Base-by-base conservation (phyloP, 1,140 invertebrate species). In the Brachionus sp. region DNA sequence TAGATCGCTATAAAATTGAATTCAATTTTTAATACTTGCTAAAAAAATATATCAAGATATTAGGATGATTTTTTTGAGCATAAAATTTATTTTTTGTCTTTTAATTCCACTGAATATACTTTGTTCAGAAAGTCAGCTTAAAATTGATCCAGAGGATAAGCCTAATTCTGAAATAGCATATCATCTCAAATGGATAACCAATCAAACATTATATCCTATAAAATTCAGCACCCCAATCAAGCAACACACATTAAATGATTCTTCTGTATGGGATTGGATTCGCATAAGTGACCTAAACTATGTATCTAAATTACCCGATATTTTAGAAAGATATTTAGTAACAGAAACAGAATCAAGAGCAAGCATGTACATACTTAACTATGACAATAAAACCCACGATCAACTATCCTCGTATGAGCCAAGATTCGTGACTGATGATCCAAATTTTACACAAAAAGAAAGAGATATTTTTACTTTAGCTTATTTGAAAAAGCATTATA, bases 401-500 rank as follows among this genome's bases (percentile, higher is more conserved):
- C 77, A 80, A 66, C 25, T 80, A 16, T 57, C 46, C 9, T 35
- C 50, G 1, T 80, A 80, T 66, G 77, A 80, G 77, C 62, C 77
- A n/a, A 80, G 57, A 44, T 37, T 39, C 19, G 29, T 80, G 16
- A 37, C 25, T 16, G 23, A 57, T 78, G 77, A 80, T 13, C 70
- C 37, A 35, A 75, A 44, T 25, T 80, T 25, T 44, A 23, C n/a
- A 2, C 25, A 80, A 23, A 62, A 80, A 42, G 29, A 42, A 80
- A 57, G 50, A 12, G 50, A 80, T 37, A 10, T 80, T 2, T 80
- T 80, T 25, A 37, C 50, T 35, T 37, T 80, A 23, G 77, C 77
- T 25, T 80, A 80, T 62, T 53, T 80, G 35, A 80, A 80, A 66
- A 57, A 80, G 4, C 77, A 80, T 57, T 62, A 39, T 13, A 62